Evolutionary conservation across 2,888 invertebrate genomes (phyloP).

Genomic region (Drosophila nigritarsus): DNA sequence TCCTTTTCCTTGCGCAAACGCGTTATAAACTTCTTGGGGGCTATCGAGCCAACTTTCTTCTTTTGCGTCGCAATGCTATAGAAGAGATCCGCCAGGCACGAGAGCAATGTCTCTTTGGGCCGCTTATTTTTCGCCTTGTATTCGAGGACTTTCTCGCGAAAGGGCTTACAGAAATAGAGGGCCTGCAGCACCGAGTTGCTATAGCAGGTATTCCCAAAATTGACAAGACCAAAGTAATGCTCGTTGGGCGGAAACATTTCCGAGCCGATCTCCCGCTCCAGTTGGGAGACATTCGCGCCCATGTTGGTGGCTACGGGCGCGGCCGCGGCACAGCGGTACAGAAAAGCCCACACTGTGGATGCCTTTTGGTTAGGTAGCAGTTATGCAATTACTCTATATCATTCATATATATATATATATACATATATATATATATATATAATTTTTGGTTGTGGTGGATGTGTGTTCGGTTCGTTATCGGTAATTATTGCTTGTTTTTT

Average conservation of each 20-base stretch:
- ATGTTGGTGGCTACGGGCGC: constrained; percentile 72
- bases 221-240: constrained; percentile 99
- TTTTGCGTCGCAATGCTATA: constrained; percentile 99
- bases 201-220: constrained; percentile 99
- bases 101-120: constrained; percentile 98
- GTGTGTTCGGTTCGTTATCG: constrained; percentile 22
- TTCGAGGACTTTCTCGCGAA: constrained; percentile 98
- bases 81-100: constrained; percentile 99
- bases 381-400: constrained; percentile 14
- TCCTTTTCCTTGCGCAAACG: constrained; percentile 99
- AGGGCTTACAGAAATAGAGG: constrained; percentile 99
- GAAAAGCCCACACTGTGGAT: constrained; percentile 67
- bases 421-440: neutral
- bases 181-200: constrained; percentile 99
- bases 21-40: constrained; percentile 99
- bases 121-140: constrained; percentile 98
- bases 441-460: neutral
- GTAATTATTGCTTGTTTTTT: constrained; percentile 6
- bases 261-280: constrained; percentile 99
- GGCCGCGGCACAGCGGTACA: constrained; percentile 72
- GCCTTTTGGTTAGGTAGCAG: constrained; percentile 37
- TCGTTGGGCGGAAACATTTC: constrained; percentile 99
- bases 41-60: constrained; percentile 99
- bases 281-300: constrained; percentile 99
- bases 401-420: constrained; percentile 12